Evolutionary conservation across 2,797 vertebrate species (phyloP).

Genomic region (Harpagifer antarcticus): DNA sequence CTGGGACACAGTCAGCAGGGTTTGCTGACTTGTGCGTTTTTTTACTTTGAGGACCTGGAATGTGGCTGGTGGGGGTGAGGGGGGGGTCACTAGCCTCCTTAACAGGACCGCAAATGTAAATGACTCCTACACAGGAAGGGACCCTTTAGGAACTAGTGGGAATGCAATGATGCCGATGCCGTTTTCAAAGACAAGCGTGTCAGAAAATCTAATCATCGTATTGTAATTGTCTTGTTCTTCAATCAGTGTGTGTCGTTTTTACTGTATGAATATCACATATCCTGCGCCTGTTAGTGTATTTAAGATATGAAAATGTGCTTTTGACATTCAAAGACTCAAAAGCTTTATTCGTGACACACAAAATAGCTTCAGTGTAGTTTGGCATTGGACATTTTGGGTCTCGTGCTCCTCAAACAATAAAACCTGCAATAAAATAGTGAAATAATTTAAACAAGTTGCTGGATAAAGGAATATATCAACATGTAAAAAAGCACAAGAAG

Average conservation of each 20-base stretch:
- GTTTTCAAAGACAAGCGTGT: neutral
- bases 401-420: too few relatives aligned
- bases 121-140: constrained; percentile 11
- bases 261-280: neutral
- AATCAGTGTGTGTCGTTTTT: neutral
- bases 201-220: neutral
- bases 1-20: constrained; percentile 61
- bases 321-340: neutral
- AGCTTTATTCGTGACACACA: too few relatives aligned
- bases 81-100: constrained; percentile 37
- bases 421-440: too few relatives aligned
- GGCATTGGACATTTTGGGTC: too few relatives aligned
- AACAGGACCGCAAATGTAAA: constrained; percentile 35
- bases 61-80: constrained; percentile 57
- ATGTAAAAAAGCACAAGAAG: too few relatives aligned
- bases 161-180: constrained; percentile 1
- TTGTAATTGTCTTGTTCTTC: neutral
- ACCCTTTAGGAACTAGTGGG: constrained; percentile 6
- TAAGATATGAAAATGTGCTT: constrained; percentile 8
- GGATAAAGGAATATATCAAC: too few relatives aligned
- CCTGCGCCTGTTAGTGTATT: neutral
- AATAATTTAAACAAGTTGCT: too few relatives aligned
- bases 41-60: constrained; percentile 65
- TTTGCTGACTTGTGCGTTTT: constrained; percentile 78
- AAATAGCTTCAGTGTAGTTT: too few relatives aligned